Conservation (phyloP, 1,140 invertebrate genomes). For the Nautilus pompilius region DNA sequence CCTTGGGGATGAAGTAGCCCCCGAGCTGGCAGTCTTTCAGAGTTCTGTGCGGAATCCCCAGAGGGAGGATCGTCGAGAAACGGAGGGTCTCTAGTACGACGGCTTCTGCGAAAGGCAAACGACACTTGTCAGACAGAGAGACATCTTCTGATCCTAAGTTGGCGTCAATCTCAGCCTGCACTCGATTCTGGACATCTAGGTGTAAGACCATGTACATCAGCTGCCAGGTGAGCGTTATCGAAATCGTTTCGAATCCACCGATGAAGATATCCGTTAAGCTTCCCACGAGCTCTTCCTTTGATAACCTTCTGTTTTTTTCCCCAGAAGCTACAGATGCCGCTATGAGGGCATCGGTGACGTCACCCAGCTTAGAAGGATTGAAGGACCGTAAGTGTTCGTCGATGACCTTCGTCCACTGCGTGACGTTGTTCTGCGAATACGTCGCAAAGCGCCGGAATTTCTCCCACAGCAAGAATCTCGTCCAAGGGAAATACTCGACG, state of each 20-base stretch:
- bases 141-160: slow-evolving; percentile 36
- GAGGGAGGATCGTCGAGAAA: slow-evolving; percentile 43
- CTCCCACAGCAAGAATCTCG: no score
- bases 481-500: no score
- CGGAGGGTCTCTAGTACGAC: slow-evolving; percentile 35
- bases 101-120: slow-evolving; percentile 35
- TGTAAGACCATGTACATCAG: slow-evolving; percentile 52
- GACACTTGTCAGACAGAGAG: slow-evolving; percentile 30
- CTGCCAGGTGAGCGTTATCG: slow-evolving; percentile 51
- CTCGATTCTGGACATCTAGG: slow-evolving; percentile 48
- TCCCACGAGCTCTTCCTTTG: no score
- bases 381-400: slow-evolving; percentile 37
- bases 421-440: no score
- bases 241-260: slow-evolving; percentile 56
- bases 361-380: slow-evolving; percentile 23
- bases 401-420: no score
- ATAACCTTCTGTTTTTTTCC: no score
- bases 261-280: no score
- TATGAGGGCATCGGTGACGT: slow-evolving; percentile 39
- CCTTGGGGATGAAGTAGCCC: slow-evolving; percentile 46
- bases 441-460: no score
- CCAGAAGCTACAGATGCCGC: no score
- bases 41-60: slow-evolving; percentile 50
- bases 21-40: slow-evolving; percentile 38
- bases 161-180: slow-evolving; percentile 45